These are phyloP conservation scores for Neuroterus valhalla DNA, from an alignment of 1,140 invertebrate species.

Conservation along the genomic window DNA sequence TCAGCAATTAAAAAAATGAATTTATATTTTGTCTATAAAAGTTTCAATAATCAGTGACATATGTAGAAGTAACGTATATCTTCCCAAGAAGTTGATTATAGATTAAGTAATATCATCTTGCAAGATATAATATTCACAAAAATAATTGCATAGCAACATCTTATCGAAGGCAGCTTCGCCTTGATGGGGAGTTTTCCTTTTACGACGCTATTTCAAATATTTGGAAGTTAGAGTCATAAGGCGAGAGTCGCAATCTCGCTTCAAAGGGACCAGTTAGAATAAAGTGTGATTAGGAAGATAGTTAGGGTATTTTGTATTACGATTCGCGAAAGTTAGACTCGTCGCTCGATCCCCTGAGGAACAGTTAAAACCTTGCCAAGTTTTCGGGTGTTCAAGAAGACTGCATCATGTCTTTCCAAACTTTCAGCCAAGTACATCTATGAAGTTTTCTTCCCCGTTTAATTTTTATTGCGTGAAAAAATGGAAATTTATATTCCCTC, in stretches of 20 bases:
- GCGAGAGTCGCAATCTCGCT: slow-evolving; percentile 65
- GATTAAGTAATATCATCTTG: too few relatives aligned
- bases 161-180: slow-evolving; percentile 58
- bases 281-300: slow-evolving; percentile 74
- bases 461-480: too few relatives aligned
- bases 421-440: not conserved
- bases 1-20: too few relatives aligned
- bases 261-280: slow-evolving; percentile 71
- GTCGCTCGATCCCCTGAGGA: slow-evolving; percentile 59
- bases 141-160: slow-evolving; percentile 16
- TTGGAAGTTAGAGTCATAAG: slow-evolving; percentile 60
- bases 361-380: slow-evolving; percentile 66
- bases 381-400: slow-evolving; percentile 61
- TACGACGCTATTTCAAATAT: slow-evolving; percentile 69
- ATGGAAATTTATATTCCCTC: too few relatives aligned
- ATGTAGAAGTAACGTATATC: too few relatives aligned
- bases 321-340: slow-evolving; percentile 68
- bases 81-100: too few relatives aligned
- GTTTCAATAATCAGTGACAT: too few relatives aligned
- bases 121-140: too few relatives aligned
- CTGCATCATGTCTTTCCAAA: slow-evolving; percentile 54
- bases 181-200: slow-evolving; percentile 69
- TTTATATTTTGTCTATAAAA: too few relatives aligned
- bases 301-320: slow-evolving; percentile 74
- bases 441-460: not conserved